Evolutionary conservation across 92 coral and sea anemone species (phyloP).

Genomic region (Metridium senile): DNA sequence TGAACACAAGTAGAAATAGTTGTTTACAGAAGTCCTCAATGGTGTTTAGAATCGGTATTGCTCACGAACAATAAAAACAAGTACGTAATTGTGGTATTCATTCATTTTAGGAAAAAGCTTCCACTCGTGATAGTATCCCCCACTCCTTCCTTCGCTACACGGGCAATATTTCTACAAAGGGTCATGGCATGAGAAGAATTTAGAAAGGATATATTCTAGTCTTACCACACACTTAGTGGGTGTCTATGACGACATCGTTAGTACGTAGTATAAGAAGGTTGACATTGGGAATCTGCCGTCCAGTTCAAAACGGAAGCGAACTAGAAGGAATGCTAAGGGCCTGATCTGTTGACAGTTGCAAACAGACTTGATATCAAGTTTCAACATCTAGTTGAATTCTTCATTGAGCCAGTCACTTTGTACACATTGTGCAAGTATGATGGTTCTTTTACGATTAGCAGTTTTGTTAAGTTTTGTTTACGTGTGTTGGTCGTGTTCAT

Average conservation of each 20-base stretch:
- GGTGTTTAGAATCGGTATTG: conserved; percentile 27
- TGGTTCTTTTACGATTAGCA: not conserved
- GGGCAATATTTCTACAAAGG: not conserved
- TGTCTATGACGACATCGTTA: not conserved
- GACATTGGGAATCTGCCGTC: not conserved
- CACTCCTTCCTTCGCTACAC: not conserved
- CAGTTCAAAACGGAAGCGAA: conserved; percentile 14
- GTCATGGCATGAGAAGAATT: not conserved
- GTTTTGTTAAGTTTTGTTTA: conserved; percentile 12
- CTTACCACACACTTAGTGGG: not conserved
- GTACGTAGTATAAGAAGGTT: not conserved
- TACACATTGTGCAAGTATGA: not conserved
- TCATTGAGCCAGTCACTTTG: not conserved
- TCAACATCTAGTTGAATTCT: not conserved
- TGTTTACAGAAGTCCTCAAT: conserved; percentile 13
- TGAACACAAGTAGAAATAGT: not conserved
- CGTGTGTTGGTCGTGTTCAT: conserved; percentile 64
- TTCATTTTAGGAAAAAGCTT: too few relatives aligned
- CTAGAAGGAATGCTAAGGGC: conserved; percentile 19
- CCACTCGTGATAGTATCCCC: too few relatives aligned
- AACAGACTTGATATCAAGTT: conserved; percentile 17
- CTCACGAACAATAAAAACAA: not conserved
- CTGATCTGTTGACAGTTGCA: conserved; percentile 17
- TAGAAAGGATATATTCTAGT: not conserved
- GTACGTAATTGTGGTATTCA: too few relatives aligned